Conservation (phyloP, 2,888 invertebrate genomes). For the Megamerina dolium region DNA sequence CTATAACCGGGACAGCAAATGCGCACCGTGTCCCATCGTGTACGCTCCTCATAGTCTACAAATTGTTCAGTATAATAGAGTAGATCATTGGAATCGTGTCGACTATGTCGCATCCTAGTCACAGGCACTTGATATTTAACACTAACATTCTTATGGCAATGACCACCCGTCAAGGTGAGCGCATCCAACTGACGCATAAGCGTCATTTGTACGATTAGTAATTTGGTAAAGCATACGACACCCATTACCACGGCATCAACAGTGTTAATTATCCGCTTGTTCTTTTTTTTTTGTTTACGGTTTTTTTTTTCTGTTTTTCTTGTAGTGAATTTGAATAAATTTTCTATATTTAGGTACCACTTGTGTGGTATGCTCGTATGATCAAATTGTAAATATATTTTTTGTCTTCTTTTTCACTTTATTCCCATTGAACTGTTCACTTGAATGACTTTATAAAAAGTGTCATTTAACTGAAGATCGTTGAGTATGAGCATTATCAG, state of each 20-base stretch:
- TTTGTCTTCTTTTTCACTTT: no score
- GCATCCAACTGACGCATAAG: background rate
- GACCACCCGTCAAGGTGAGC: constrained; percentile 35
- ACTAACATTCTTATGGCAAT: constrained; percentile 39
- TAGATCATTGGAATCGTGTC: background rate
- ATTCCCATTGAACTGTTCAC: no score
- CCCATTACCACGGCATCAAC: constrained; percentile 1
- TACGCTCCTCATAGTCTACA: constrained; percentile 35
- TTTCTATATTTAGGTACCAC: no score
- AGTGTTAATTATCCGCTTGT: background rate
- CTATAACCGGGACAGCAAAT: constrained; percentile 39
- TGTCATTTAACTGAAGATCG: no score
- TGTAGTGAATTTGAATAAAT: background rate
- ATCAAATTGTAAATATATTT: no score
- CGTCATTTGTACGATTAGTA: background rate
- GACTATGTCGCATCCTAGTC: constrained; percentile 19
- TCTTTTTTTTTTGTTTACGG: background rate
- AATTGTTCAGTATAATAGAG: constrained; percentile 21
- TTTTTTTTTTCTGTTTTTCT: background rate
- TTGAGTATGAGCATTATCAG: no score
- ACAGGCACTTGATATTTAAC: constrained; percentile 40
- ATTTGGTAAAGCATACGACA: background rate
- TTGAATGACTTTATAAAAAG: background rate
- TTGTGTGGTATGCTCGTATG: background rate
- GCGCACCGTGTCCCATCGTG: constrained; percentile 34